Base-by-base conservation (phyloP, 2,888 invertebrate species). In the Dicroscelio sp. region DNA sequence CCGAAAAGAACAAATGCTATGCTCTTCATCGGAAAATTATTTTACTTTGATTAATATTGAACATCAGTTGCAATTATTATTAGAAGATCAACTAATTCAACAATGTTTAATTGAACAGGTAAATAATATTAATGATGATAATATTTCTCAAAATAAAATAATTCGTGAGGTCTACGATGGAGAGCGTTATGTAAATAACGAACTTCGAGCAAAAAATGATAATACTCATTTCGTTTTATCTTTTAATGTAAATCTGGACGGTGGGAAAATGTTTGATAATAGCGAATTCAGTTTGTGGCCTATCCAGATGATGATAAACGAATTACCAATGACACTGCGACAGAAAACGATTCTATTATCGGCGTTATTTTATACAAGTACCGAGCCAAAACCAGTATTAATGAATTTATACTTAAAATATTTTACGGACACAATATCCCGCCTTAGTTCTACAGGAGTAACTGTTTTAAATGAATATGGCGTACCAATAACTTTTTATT, bases 361-460 rank as follows among this genome's bases (percentile, higher is more conserved):
- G 4, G 76, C 23, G 6, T 58, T 76, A 25, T 76, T 23, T 33
- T 76, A 76, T n/a, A 76, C 76, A n/a, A 33, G 10, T n/a, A 12
- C 1, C 2, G 58, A 76, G 33, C 55, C 33, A 23, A 58, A 58
- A 12, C 76, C 76, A 25, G 35, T 3, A 3, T 27, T 76, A 14
- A 76, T 76, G 76, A 76, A 76, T 58, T 76, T 76, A 43, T 76
- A 58, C 33, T 14, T 76, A 6, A 52, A 55, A 58, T 33, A n/a
- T 58, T 76, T 76, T 33, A n/a, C 60, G 23, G 60, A 60, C 8
- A 30, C 27, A 27, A 58, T 76, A 35, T 23, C 23, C 33, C 65
- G 14, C 33, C 65, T 65, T 31, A 33, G 31, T 33, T 14, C 30
- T 10, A 65, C 30, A 31, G 65, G 65, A 20, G 6, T 65, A 33